phyloP scores from a whole-genome alignment of 2,797 vertebrate genomes.

The Leuciscus waleckii region DNA sequence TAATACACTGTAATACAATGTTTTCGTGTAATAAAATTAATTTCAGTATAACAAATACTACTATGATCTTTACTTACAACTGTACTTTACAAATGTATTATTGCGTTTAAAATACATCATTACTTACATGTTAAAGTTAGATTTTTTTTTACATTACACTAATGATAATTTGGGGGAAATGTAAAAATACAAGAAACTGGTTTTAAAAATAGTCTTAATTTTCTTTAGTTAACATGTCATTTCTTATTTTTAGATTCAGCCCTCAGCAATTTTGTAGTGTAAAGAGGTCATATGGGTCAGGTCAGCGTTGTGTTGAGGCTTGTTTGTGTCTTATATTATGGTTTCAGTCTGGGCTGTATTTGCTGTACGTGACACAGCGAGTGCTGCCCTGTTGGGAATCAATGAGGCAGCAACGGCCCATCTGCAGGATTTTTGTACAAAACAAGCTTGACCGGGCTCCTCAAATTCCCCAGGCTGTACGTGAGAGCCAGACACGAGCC shows the following conservation, averaged over 20 bases:
- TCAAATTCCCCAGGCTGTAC: slow-evolving; percentile 43
- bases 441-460: slow-evolving; percentile 27
- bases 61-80: not conserved
- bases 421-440: slow-evolving; percentile 41
- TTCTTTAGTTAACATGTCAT: not conserved
- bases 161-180: not conserved
- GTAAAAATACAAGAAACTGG: not conserved
- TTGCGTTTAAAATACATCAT: not conserved
- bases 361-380: slow-evolving; percentile 81
- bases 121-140: not conserved
- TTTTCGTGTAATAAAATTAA: not conserved
- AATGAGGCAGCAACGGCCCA: slow-evolving; percentile 67
- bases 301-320: not conserved
- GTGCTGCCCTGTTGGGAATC: slow-evolving; percentile 70
- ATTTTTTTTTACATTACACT: not conserved
- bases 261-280: not conserved
- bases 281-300: not conserved
- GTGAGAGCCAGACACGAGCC: slow-evolving; percentile 45
- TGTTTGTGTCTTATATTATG: slow-evolving; percentile 69
- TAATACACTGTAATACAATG: not conserved
- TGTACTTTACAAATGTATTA: not conserved
- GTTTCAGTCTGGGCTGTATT: slow-evolving; percentile 84
- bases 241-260: not conserved
- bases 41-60: not conserved
- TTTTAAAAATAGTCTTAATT: not conserved